Evolutionary conservation across 2,797 vertebrate genomes (phyloP).

Genomic region (Ctenosaura bakeri): DNA sequence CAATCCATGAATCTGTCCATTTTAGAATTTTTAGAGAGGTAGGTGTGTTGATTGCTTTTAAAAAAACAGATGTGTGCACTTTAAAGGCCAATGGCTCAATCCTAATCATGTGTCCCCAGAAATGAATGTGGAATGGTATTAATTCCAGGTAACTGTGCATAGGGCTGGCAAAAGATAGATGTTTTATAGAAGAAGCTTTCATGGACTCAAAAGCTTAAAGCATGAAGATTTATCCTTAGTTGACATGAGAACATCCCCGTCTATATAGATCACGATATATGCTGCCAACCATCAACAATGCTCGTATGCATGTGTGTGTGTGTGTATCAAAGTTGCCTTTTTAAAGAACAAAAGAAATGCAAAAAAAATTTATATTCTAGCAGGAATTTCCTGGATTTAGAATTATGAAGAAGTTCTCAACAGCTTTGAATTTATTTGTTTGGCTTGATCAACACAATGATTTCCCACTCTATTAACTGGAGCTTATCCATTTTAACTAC

Average conservation of each 20-base stretch:
- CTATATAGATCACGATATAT: background rate
- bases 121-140: background rate
- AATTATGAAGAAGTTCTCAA: background rate
- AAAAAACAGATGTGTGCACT: background rate
- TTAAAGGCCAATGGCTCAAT: background rate
- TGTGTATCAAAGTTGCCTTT: background rate
- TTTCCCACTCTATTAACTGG: background rate
- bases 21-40: background rate
- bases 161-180: background rate
- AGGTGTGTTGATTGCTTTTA: background rate
- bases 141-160: background rate
- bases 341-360: background rate
- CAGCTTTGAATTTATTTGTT: background rate
- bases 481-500: too few species aligned
- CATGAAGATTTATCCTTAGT: background rate
- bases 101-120: background rate
- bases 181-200: background rate
- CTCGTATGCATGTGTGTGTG: too few species aligned
- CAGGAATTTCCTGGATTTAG: background rate
- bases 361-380: background rate
- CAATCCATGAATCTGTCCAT: background rate
- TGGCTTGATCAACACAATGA: background rate
- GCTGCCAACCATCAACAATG: background rate
- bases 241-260: background rate
- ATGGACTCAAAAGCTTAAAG: background rate